A percentile compares a stretch with the other conserved stretches of the same genome.
phyloP scores from a whole-genome alignment of 2,113 vertebrate genomes.

The Callithrix jacchus region DNA sequence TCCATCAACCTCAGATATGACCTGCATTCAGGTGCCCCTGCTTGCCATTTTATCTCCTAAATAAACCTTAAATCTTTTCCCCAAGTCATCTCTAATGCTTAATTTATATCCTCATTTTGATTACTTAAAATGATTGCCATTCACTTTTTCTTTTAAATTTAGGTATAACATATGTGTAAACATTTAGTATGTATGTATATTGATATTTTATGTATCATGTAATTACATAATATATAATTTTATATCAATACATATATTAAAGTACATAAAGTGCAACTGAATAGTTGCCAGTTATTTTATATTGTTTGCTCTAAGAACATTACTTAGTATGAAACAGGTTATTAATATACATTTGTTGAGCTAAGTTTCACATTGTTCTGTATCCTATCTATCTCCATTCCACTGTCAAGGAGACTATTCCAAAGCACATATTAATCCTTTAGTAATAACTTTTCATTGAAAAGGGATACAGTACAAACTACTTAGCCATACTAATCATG shows the following conservation, averaged over 20 bases:
- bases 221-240: not conserved
- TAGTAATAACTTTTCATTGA: not conserved
- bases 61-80: not conserved
- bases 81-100: not conserved
- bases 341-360: not conserved
- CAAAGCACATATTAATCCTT: slow-evolving; percentile 3
- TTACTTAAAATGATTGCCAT: not conserved
- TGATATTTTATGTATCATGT: not conserved
- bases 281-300: not conserved
- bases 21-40: not conserved
- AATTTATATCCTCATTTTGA: not conserved
- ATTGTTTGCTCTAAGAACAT: slow-evolving; percentile 13
- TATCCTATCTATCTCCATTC: not conserved
- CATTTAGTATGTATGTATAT: not conserved
- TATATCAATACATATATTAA: not conserved
- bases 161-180: not conserved
- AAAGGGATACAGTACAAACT: slow-evolving; percentile 9
- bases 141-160: not conserved
- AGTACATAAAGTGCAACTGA: not conserved
- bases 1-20: not conserved
- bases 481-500: not conserved
- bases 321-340: not conserved
- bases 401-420: not conserved
- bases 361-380: slow-evolving; percentile 1
- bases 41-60: not conserved